These are phyloP conservation scores for Ichneumoninae sp. DNA, from an alignment of 2,888 invertebrate genomes.

Conservation along the genomic window DNA sequence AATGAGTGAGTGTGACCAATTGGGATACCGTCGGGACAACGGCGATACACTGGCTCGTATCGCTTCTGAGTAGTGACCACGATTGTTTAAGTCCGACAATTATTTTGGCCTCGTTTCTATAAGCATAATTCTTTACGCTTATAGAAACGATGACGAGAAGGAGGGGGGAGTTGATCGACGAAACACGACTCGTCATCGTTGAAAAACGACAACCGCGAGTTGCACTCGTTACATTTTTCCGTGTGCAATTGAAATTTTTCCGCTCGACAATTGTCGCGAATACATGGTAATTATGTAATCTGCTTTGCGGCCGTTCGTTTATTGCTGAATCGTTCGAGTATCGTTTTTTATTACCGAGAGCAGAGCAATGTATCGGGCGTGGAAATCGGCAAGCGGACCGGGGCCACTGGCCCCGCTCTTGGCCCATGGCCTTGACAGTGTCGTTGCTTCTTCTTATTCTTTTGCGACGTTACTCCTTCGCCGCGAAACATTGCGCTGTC, in stretches of 20 bases:
- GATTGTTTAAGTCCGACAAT: background rate
- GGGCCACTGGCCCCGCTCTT: slow-evolving; percentile 66
- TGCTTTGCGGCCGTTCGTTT: background rate
- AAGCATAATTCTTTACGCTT: background rate
- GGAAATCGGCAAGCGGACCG: slow-evolving; percentile 23
- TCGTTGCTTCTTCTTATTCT: slow-evolving; percentile 43
- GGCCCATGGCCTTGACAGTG: slow-evolving; percentile 65
- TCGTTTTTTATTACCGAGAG: background rate
- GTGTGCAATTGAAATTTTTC: background rate
- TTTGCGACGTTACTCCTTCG: background rate
- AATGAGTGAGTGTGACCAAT: slow-evolving; percentile 22
- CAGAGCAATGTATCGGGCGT: slow-evolving; percentile 18
- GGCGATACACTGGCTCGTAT: slow-evolving; percentile 8
- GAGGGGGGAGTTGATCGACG: background rate
- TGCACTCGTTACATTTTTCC: background rate
- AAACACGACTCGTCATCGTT: background rate
- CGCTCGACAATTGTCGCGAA: background rate
- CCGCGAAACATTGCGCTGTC: background rate
- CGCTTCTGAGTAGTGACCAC: background rate
- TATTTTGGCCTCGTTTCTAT: background rate
- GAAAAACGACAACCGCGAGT: background rate
- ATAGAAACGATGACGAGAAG: background rate
- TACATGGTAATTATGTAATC: background rate
- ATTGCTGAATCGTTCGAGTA: background rate
- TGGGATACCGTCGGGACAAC: slow-evolving; percentile 8